Percentiles rank a stretch among this genome's conserved stretches.
phyloP scores from a whole-genome alignment of 2,113 vertebrate species.

The Colius striatus region DNA sequence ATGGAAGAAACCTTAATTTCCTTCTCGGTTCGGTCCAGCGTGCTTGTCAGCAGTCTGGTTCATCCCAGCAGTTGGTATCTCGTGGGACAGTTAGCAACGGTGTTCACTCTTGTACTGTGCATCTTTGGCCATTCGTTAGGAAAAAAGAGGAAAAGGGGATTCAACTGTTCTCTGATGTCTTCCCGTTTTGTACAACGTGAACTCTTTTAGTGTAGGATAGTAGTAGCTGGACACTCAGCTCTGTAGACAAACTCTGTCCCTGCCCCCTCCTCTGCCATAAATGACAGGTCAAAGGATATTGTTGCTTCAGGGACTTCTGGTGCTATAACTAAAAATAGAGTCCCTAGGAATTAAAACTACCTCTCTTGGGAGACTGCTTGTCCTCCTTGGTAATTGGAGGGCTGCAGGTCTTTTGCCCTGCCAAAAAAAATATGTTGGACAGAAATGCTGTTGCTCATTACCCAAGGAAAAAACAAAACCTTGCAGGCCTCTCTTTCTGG shows the following conservation, averaged over 20 bases:
- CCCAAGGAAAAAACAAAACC: neutral
- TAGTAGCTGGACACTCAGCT: neutral
- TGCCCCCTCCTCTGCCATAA: neutral
- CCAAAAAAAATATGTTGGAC: neutral
- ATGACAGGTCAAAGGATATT: conserved; percentile 61
- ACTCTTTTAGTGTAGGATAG: neutral
- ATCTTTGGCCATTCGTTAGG: neutral
- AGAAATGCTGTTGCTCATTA: neutral
- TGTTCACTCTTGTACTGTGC: neutral
- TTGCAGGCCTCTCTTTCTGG: neutral
- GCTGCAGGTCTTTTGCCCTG: conserved; percentile 18
- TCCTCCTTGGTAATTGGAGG: conserved; percentile 10
- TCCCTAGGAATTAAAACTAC: conserved; percentile 51
- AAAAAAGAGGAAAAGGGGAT: neutral
- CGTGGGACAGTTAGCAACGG: neutral
- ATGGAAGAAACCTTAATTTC: neutral
- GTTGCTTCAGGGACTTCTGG: conserved; percentile 47
- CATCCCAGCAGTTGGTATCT: neutral
- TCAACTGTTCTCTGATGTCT: neutral
- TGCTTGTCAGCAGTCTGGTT: neutral
- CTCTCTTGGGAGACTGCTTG: conserved; percentile 30
- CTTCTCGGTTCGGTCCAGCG: neutral
- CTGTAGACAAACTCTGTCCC: neutral
- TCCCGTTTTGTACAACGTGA: neutral
- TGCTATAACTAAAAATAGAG: conserved; percentile 58